phyloP scores from a whole-genome alignment of 2,888 invertebrate species.

The Sarcophaga variegata region DNA sequence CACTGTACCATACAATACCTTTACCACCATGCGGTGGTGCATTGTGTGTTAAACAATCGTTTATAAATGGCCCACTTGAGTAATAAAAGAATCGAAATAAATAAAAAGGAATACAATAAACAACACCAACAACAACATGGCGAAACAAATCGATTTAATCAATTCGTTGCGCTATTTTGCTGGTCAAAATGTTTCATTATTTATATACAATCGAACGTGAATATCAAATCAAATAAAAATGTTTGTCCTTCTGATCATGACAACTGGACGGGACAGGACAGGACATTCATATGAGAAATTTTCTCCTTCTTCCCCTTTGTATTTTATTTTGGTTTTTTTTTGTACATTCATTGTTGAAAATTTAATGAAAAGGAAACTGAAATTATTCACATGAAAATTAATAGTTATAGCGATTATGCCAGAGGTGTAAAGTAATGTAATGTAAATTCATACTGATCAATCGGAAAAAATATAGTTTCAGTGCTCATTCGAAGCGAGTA shows the following conservation, averaged over 20 bases:
- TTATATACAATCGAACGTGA: constrained; percentile 56
- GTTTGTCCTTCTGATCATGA: constrained; percentile 10
- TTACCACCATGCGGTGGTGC: constrained; percentile 19
- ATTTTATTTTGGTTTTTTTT: constrained; percentile 12
- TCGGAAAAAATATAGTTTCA: too few species aligned
- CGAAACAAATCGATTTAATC: constrained; percentile 75
- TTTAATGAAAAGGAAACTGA: constrained; percentile 46
- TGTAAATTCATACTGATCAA: too few species aligned
- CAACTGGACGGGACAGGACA: not conserved
- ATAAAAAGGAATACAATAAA: not conserved
- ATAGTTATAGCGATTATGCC: not conserved
- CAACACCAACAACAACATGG: constrained; percentile 44
- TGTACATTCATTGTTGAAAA: constrained; percentile 1
- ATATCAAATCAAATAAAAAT: constrained; percentile 23
- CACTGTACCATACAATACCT: not conserved
- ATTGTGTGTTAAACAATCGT: not conserved
- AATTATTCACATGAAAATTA: constrained; percentile 40
- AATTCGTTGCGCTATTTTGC: constrained; percentile 77
- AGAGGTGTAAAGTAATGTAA: constrained; percentile 9
- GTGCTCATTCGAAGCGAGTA: too few species aligned
- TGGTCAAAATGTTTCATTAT: constrained; percentile 74
- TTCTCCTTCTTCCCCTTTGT: too few species aligned
- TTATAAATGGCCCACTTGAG: constrained; percentile 45
- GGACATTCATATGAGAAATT: not conserved
- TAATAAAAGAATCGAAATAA: constrained; percentile 25